Base-by-base conservation (phyloP, 2,888 invertebrate species). In the Vanessa cardui region DNA sequence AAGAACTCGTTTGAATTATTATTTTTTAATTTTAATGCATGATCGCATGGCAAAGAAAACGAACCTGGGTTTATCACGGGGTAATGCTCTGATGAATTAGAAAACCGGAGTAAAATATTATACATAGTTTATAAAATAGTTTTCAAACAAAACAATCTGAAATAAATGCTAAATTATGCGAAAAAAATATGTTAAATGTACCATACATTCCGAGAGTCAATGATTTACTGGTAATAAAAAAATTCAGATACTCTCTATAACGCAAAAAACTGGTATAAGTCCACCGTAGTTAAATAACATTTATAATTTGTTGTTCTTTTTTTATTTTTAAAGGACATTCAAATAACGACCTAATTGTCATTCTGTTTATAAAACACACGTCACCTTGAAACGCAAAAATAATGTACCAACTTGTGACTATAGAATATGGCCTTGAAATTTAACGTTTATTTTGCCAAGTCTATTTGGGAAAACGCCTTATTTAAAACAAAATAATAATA, bases 1-100 rank as follows among this genome's bases (percentile, higher is more conserved):
- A 4, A 39, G 0, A 0, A 3, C 9, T 2, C 12, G 12, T 9
- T 12, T 12, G 12, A 12, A 12, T 12, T 12, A 6, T 15, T 21
- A 15, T 20, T 49, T 18, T 15, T 21, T 12, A 5, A 15, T n/a
- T 50, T 58, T 18, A 46, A 58, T 56, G 58, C 58, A 54, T 62
- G 47, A 64, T 62, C 52, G 64, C 68, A 58, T 44, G 52, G 54
- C 50, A 66, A n/a, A 47, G 15, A 45, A 44, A 50, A 52, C 18
- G 21, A 8, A 46, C 18, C 18, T 54, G 12, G 44, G 12, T 15
- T 26, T 46, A 44, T 64, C 50, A 18, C 26, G 47, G 44, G 9
- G 61, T 54, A 61, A 67, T 64, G 70, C 64, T 67, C 67, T 67
- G 47, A 65, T 64, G 33, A 64, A 45, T 70, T 59, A 64, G 64